phyloP scores from a whole-genome alignment of 2,888 invertebrate species.

The Atherix ibis region DNA sequence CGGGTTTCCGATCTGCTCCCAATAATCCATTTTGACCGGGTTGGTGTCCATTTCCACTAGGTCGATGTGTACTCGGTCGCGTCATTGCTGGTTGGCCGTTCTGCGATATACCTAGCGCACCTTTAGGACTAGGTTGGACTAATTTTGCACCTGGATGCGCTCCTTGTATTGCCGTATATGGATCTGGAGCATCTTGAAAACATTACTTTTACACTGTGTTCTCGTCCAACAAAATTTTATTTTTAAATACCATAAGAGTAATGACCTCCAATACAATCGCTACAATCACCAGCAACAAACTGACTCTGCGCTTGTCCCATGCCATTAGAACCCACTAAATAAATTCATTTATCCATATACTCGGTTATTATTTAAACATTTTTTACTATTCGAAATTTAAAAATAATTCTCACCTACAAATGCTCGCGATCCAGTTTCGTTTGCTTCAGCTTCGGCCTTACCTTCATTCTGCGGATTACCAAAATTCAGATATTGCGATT shows the following conservation, averaged over 20 bases:
- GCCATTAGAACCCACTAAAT: conserved; percentile 59
- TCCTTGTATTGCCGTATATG: conserved; percentile 7
- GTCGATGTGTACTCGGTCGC: too few relatives aligned
- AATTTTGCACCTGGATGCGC: too few relatives aligned
- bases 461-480: conserved; percentile 47
- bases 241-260: conserved; percentile 5
- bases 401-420: conserved; percentile 26
- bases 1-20: conserved; percentile 1
- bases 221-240: background rate
- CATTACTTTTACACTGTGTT: too few relatives aligned
- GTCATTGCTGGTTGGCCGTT: too few relatives aligned
- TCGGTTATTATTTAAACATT: background rate
- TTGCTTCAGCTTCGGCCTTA: conserved; percentile 68
- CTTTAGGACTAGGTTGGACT: background rate
- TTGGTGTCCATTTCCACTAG: background rate
- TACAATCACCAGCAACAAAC: conserved; percentile 52
- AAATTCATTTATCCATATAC: conserved; percentile 7
- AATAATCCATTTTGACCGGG: background rate
- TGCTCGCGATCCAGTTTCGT: conserved; percentile 34
- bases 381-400: conserved; percentile 2
- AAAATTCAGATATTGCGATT: conserved; percentile 65
- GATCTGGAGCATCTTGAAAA: conserved; percentile 6
- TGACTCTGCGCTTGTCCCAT: conserved; percentile 86
- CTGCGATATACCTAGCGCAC: background rate
- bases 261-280: conserved; percentile 36